phyloP scores from a whole-genome alignment of 2,797 vertebrate genomes.

The Ciconia nigra region DNA sequence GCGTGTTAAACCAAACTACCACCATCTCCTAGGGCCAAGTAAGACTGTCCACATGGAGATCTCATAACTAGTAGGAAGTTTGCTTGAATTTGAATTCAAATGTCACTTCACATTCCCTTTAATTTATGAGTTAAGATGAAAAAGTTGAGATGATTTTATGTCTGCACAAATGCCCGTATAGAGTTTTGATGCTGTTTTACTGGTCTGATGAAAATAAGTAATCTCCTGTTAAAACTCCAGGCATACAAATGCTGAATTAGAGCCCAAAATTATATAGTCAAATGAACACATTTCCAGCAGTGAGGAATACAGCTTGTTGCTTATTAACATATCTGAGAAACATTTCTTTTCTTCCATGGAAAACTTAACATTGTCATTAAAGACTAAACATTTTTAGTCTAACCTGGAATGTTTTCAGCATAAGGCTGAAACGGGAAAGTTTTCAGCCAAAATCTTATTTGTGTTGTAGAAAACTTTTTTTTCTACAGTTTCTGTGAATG shows the following conservation, averaged over 20 bases:
- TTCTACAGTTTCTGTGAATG: background rate
- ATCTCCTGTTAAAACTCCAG: background rate
- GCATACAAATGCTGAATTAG: background rate
- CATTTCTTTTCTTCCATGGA: background rate
- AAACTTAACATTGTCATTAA: background rate
- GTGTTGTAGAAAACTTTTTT: background rate
- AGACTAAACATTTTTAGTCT: background rate
- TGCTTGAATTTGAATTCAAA: background rate
- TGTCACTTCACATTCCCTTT: background rate
- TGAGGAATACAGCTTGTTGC: background rate
- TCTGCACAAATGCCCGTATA: accelerated
- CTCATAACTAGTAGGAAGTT: background rate
- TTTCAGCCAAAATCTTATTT: background rate
- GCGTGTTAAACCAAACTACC: background rate
- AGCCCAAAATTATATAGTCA: background rate
- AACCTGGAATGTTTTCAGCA: background rate
- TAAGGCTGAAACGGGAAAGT: background rate
- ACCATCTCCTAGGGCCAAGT: background rate
- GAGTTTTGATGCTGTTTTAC: background rate
- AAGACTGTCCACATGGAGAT: accelerated
- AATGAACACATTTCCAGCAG: background rate
- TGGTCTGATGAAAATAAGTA: background rate
- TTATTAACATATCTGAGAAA: background rate
- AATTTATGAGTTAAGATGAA: background rate
- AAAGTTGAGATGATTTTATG: background rate